Evolutionary conservation across 2,113 vertebrate genomes (phyloP), one percentile per base, ranked within the genome.

Genomic region (Pachycephala philippinensis): DNA sequence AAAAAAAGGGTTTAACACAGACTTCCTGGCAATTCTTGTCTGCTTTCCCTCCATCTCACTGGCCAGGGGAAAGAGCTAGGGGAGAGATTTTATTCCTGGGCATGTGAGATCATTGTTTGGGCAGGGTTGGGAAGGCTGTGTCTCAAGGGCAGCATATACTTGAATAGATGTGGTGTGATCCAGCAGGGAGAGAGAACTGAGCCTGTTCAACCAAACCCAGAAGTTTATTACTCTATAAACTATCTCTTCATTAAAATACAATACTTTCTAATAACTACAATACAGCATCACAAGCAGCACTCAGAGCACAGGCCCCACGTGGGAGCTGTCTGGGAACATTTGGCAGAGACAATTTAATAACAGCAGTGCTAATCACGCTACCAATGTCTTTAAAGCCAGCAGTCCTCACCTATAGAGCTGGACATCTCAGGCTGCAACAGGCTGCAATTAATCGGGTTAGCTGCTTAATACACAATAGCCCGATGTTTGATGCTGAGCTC

Each of bases 391-490:
- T 40, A 77, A 53, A 93, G 86, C 86, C 82, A 83, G 47, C 21
- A 21, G 83, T 74, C 87, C 77, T 93, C 84, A 96, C 91, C 89
- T 93, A 45, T 4, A 76, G 86, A 81, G 68, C 93, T 64, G 87
- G 77, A 74, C 84, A 86, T 71, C 88, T 84, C 45, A 0, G 69
- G 57, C 91, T 92, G 54, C 33, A 95, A 94, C 76, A 92, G 86
- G 87, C 83, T 91, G 75, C 90, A 87, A 85, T 80, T 96, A 97
- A 97, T 96, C 42, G 33, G 90, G 89, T 97, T 96, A 96, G 79
- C 86, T 82, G 83, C 85, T 96, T 94, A 97, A 82, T 79, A 71
- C 85, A 94, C 85, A 72, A 89, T 39, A 95, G 89, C 60, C 50
- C 91, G 79, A 7, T 80, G 80, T 91, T 96, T 95, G 91, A 87